Base-by-base conservation (phyloP, 2,113 vertebrate species). In the Perca flavescens region DNA sequence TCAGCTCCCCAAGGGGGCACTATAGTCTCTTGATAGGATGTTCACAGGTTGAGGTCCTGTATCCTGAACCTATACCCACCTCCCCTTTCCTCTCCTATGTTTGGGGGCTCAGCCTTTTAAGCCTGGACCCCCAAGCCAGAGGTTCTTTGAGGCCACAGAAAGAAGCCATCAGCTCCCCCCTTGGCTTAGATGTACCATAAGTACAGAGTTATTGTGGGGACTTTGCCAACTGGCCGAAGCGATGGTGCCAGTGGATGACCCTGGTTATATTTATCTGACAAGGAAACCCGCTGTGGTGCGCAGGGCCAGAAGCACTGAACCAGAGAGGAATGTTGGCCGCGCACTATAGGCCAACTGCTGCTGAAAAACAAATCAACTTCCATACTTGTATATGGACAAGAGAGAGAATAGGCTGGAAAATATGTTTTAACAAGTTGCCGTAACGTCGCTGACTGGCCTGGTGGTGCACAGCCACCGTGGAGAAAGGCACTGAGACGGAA, bases 201-300 rank as follows among this genome's bases (percentile, higher is more conserved):
- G 90, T 86, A 90, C 85, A 89, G 90, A 91, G 93, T 92, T 93
- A 92, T 93, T 91, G 88, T 88, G 85, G 92, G 92, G 90, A 80
- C 90, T 83, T 69, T 86, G 90, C 89, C 92, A 79, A 67, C 67
- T 80, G 85, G 90, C 86, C 28, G 62, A 61, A 81, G 83, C 62
- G 21, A 36, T 28, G 80, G 80, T 89, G 91, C 91, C 93, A 93
- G 90, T 89, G 90, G 88, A 93, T 90, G 94, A 93, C 91, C 91
- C 83, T 91, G 87, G 88, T 91, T 95, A 95, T 95, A 93, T 95
- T 94, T 94, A 95, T 95, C 94, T 90, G 91, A 90, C 86, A 86
- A 92, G 93, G 93, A 95, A 94, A 95, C 93, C 89, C 90, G 84
- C 82, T 68, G 76, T 76, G 88, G 93, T 79, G 92, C 89, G 69